Percentiles rank a stretch among this genome's conserved stretches.
phyloP scores from a whole-genome alignment of 2,113 vertebrate species.

The Alligator sinensis region DNA sequence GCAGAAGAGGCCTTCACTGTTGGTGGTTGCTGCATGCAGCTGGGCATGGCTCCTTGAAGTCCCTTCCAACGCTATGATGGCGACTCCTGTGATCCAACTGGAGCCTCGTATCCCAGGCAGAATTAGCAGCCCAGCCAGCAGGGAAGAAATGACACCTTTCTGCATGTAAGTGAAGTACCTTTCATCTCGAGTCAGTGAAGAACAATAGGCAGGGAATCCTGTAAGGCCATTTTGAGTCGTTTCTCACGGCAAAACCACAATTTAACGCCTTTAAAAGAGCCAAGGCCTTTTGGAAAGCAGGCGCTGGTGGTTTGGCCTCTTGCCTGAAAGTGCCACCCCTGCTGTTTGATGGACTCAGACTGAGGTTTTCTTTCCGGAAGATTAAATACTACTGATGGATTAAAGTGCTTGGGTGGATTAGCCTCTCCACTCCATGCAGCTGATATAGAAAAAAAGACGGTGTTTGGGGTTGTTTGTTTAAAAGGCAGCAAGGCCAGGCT shows the following conservation, averaged over 20 bases:
- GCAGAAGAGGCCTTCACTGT: not conserved
- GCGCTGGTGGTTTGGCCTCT: too few species aligned
- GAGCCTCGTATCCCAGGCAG: not conserved
- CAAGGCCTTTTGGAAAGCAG: not conserved
- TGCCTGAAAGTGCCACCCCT: not conserved
- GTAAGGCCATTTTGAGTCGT: not conserved
- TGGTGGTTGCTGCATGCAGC: not conserved
- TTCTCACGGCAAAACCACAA: not conserved
- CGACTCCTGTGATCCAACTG: not conserved
- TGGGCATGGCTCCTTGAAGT: not conserved
- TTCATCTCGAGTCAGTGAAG: not conserved
- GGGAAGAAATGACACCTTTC: not conserved
- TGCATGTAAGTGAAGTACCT: not conserved
- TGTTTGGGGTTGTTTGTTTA: not conserved
- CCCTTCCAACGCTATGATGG: not conserved
- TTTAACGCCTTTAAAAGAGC: not conserved
- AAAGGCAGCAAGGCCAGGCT: not conserved
- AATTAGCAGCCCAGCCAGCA: not conserved
- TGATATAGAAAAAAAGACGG: not conserved
- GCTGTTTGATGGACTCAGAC: not conserved
- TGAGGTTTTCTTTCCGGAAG: not conserved
- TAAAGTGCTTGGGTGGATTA: not conserved
- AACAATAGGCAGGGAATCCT: not conserved
- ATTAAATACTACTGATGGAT: not conserved
- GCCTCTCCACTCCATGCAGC: not conserved